Conservation (phyloP, 1,140 invertebrate genomes). For the Whitmania pigra region DNA sequence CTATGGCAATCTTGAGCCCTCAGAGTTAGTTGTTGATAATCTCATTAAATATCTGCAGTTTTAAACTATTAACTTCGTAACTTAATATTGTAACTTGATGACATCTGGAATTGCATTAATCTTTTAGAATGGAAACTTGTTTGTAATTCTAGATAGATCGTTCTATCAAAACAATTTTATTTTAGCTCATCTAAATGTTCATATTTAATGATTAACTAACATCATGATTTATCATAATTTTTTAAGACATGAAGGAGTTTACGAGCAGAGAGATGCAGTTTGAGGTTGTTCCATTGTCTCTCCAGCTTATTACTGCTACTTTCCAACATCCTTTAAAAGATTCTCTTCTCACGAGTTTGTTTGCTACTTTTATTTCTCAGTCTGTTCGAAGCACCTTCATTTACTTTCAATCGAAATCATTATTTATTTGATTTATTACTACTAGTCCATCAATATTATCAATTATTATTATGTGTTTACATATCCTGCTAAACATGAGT, state of each 20-base stretch:
- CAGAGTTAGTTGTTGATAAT: neutral
- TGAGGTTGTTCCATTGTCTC: slow-evolving; percentile 74
- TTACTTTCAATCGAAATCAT: neutral
- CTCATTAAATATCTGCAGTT: too few species aligned
- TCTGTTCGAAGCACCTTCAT: neutral
- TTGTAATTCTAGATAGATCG: too few species aligned
- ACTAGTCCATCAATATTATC: too few species aligned
- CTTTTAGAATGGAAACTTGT: too few species aligned
- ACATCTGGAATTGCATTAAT: too few species aligned
- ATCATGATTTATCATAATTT: neutral
- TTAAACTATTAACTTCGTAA: too few species aligned
- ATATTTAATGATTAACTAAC: neutral
- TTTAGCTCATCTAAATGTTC: too few species aligned
- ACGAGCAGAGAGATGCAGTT: slow-evolving; percentile 54
- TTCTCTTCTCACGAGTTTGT: slow-evolving; percentile 62
- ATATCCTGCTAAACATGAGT: too few species aligned
- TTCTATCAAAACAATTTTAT: too few species aligned
- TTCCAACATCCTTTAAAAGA: slow-evolving; percentile 85
- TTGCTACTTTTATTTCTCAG: neutral
- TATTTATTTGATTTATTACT: too few species aligned
- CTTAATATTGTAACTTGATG: too few species aligned
- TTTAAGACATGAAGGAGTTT: slow-evolving; percentile 11
- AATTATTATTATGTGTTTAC: too few species aligned
- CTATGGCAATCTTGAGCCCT: slow-evolving; percentile 43
- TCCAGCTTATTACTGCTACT: slow-evolving; percentile 69